Base-by-base conservation (phyloP, 2,113 vertebrate genomes). In the Pyrgilauda ruficollis region DNA sequence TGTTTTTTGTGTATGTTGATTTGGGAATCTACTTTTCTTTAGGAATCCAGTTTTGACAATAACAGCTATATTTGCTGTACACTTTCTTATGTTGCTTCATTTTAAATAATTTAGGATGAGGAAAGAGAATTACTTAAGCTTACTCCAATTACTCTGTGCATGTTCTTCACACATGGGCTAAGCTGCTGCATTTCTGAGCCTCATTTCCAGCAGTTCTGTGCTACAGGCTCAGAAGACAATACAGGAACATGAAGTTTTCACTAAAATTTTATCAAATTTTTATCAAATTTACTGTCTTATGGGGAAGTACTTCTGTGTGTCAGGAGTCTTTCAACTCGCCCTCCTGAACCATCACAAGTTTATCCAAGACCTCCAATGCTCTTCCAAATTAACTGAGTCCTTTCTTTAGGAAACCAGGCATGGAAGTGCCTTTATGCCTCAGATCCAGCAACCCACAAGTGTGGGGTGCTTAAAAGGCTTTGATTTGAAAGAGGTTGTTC, bases 131-230 rank as follows among this genome's bases (percentile, higher is more conserved):
- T 23, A 75, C 41, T 62, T 49, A 37, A 84, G 62, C 31, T 64
- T 41, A 24, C 33, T 68, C 31, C 12, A 39, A 44, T 47, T 37
- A 21, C 43, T 53, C n/a, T 44, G 16, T 27, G 47, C 27, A 12
- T 1, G 7, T 14, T n/a, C 56, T 70, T 69, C 0, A 0, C 1
- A 6, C 7, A 1, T 27, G 1, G 0, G 20, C 0, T 50, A 30
- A 68, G 44, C 7, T 56, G 82, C 13, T 67, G 68, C 58, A 22
- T 13, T 23, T 41, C 43, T 47, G 53, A 64, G 7, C 13, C n/a
- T 77, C 11, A 5, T 49, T 79, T 87, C 55, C 55, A 84, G 43
- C 2, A 62, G 15, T 37, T 27, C 28, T 11, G 9, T n/a, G 12
- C 37, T 80, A 69, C 55, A 49, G 28, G n/a, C 31, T 73, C 56